Percentiles rank a stretch among this genome's conserved stretches.
Conservation (phyloP, 2,113 vertebrate genomes). For the Petroica traversi region DNA sequence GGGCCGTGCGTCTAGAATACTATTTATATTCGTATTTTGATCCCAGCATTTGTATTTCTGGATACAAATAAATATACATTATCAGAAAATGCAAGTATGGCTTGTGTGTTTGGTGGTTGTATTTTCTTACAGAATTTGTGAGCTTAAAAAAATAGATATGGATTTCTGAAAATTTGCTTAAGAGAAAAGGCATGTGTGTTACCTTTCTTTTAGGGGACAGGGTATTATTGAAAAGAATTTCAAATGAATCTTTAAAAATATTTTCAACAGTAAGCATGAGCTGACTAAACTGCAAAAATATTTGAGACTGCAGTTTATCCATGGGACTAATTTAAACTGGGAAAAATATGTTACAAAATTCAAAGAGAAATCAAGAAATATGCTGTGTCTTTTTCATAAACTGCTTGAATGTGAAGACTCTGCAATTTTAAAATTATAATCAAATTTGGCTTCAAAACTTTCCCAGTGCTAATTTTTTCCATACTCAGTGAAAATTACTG, state of each 20-base stretch:
- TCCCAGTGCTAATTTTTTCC: background rate
- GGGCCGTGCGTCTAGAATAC: conserved; percentile 56
- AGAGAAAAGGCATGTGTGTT: background rate
- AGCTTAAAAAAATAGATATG: background rate
- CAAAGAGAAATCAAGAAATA: background rate
- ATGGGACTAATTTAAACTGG: background rate
- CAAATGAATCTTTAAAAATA: background rate
- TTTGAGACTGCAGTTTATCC: background rate
- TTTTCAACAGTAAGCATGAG: background rate
- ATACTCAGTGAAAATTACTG: background rate
- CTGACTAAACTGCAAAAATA: background rate
- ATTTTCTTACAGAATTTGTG: background rate
- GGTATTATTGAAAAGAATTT: background rate
- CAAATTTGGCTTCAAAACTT: background rate
- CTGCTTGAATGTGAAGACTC: background rate
- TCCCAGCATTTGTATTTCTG: conserved; percentile 79
- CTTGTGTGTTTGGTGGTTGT: background rate
- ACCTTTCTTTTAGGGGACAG: background rate
- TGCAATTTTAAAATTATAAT: background rate
- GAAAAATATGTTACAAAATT: background rate
- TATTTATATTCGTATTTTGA: conserved; percentile 80
- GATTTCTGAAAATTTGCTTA: background rate
- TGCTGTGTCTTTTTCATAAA: background rate
- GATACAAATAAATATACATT: conserved; percentile 78
- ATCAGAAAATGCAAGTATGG: conserved; percentile 60